Conservation (phyloP, 1,140 invertebrate genomes). For the Heliothis virescens region DNA sequence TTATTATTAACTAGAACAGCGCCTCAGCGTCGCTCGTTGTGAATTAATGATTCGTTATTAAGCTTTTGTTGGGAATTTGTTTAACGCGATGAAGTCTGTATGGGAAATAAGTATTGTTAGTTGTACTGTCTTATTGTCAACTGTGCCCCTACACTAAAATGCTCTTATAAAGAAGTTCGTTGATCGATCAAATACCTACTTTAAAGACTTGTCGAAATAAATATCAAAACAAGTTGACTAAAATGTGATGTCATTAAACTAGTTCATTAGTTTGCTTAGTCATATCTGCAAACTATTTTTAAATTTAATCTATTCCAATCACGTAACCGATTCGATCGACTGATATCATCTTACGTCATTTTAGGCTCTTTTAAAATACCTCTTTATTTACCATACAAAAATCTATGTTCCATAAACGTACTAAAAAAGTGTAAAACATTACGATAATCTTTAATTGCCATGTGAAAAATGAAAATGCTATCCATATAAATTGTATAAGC, state of each 20-base stretch:
- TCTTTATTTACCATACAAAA: slow-evolving; percentile 7
- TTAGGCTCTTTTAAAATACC: background rate
- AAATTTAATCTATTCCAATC: too few relatives aligned
- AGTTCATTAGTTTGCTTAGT: too few relatives aligned
- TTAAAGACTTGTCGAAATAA: too few relatives aligned
- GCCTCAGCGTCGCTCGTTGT: slow-evolving; percentile 25
- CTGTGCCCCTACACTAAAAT: too few relatives aligned
- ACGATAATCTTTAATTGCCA: slow-evolving; percentile 45
- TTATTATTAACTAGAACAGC: slow-evolving; percentile 66
- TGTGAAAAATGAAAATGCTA: slow-evolving; percentile 45
- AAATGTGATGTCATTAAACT: too few relatives aligned
- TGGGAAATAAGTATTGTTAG: background rate
- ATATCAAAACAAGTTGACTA: too few relatives aligned
- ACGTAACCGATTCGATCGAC: too few relatives aligned
- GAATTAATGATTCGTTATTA: slow-evolving; percentile 53
- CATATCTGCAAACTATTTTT: too few relatives aligned
- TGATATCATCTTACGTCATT: background rate
- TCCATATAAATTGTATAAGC: slow-evolving; percentile 45
- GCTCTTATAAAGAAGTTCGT: too few relatives aligned
- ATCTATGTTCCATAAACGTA: background rate
- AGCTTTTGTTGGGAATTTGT: slow-evolving; percentile 38
- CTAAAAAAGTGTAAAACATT: slow-evolving; percentile 16
- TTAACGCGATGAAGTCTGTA: slow-evolving; percentile 16
- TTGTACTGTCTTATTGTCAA: background rate
- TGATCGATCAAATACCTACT: too few relatives aligned